Percentiles rank a stretch among this genome's conserved stretches.
These are phyloP conservation scores for Autographa pulchrina DNA, from an alignment of 2,888 invertebrate species.

Conservation along the genomic window DNA sequence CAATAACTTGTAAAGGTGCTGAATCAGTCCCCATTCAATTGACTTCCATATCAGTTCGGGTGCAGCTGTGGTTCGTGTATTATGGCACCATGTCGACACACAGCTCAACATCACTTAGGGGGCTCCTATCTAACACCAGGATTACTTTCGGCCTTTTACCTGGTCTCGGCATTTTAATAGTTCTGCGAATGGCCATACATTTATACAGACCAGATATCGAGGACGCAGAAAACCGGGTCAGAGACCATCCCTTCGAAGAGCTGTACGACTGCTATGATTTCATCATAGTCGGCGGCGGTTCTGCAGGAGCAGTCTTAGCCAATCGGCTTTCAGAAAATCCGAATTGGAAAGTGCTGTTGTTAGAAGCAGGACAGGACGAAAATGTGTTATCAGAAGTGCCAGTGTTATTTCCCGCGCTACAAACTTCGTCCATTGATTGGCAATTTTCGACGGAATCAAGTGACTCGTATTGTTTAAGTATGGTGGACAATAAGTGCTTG, in stretches of 20 bases:
- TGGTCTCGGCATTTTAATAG: slow-evolving; percentile 90
- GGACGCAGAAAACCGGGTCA: slow-evolving; percentile 90
- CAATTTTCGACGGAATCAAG: slow-evolving; percentile 94
- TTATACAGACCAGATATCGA: slow-evolving; percentile 92
- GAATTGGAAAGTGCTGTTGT: slow-evolving; percentile 92
- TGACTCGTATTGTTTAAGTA: slow-evolving; percentile 91
- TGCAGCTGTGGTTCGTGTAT: slow-evolving; percentile 41
- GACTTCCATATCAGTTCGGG: slow-evolving; percentile 51
- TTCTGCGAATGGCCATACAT: slow-evolving; percentile 91
- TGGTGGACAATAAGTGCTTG: slow-evolving; percentile 91
- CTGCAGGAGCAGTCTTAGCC: slow-evolving; percentile 95
- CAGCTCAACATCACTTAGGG: slow-evolving; percentile 70
- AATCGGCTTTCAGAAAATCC: slow-evolving; percentile 93
- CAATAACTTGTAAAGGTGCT: slow-evolving; percentile 69
- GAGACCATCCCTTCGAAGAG: slow-evolving; percentile 86
- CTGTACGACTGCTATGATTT: slow-evolving; percentile 93
- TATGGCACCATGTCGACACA: slow-evolving; percentile 71
- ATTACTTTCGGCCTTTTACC: slow-evolving; percentile 91
- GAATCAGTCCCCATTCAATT: slow-evolving; percentile 61
- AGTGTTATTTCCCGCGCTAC: slow-evolving; percentile 91
- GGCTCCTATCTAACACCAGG: slow-evolving; percentile 89
- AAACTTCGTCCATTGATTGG: slow-evolving; percentile 94
- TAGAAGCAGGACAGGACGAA: slow-evolving; percentile 95
- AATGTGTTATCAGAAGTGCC: slow-evolving; percentile 93
- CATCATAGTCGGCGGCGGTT: slow-evolving; percentile 94